These are phyloP conservation scores for Tichodroma muraria DNA, from an alignment of 2,113 vertebrate species.

Conservation along the genomic window DNA sequence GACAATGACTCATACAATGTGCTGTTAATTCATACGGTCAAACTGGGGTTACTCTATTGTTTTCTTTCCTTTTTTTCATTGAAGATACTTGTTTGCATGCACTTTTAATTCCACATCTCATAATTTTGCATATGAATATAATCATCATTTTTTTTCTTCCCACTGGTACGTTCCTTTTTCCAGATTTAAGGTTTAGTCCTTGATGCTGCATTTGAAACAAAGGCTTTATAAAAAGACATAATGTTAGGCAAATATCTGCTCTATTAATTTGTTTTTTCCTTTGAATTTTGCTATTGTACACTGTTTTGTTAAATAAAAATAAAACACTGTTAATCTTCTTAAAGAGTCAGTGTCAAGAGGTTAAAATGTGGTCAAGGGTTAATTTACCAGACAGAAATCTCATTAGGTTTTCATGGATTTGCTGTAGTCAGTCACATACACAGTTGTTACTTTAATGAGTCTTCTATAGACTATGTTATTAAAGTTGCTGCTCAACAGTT, in stretches of 20 bases:
- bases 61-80: not conserved
- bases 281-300: not conserved
- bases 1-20: not conserved
- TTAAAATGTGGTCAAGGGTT: slow-evolving; percentile 10
- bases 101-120: not conserved
- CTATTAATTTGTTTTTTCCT: not conserved
- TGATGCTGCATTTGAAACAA: not conserved
- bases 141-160: not conserved
- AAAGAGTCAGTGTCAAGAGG: not conserved
- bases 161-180: not conserved
- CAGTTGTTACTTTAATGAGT: not conserved
- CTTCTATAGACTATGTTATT: not conserved
- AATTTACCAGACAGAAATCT: slow-evolving; percentile 23
- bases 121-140: not conserved
- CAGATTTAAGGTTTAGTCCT: not conserved
- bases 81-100: not conserved
- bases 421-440: not conserved
- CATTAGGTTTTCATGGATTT: slow-evolving; percentile 10
- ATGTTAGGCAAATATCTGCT: not conserved
- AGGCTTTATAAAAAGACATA: not conserved
- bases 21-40: not conserved
- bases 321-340: not conserved
- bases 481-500: not conserved
- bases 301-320: not conserved
- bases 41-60: not conserved